phyloP scores from a whole-genome alignment of 2,113 vertebrate genomes.

The Crocuta crocuta region DNA sequence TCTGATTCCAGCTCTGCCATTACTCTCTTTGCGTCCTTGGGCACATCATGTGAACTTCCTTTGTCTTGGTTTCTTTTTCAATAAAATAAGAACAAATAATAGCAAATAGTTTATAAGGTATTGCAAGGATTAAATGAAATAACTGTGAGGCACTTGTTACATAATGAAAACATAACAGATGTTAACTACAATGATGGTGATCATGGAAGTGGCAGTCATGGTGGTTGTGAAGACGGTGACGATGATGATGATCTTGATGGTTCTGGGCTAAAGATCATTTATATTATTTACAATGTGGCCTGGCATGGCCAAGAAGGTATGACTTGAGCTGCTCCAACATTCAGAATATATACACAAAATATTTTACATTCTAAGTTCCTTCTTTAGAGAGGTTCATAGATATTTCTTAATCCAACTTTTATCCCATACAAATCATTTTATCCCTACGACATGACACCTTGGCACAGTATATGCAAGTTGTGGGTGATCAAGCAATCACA shows the following conservation, averaged over 20 bases:
- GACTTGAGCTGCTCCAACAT: fast-evolving
- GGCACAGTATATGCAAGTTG: not conserved
- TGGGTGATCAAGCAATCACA: not conserved
- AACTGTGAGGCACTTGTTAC: not conserved
- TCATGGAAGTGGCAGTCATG: too few relatives aligned
- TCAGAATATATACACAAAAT: not conserved
- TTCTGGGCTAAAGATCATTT: not conserved
- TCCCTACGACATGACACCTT: not conserved
- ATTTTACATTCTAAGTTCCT: not conserved
- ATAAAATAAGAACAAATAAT: not conserved
- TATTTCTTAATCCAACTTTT: not conserved
- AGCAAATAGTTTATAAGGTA: not conserved
- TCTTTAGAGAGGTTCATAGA: not conserved
- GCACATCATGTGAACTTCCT: not conserved
- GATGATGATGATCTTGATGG: not conserved
- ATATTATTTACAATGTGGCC: not conserved
- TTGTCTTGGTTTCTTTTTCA: not conserved
- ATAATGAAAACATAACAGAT: not conserved
- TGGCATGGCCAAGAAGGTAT: not conserved
- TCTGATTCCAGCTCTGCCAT: not conserved
- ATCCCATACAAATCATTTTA: not conserved
- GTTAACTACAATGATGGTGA: not conserved
- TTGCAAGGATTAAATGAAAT: not conserved
- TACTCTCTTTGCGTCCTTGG: not conserved
- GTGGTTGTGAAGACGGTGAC: not conserved